Conservation (phyloP, 2,797 vertebrate species). For the Denticeps clupeoides region DNA sequence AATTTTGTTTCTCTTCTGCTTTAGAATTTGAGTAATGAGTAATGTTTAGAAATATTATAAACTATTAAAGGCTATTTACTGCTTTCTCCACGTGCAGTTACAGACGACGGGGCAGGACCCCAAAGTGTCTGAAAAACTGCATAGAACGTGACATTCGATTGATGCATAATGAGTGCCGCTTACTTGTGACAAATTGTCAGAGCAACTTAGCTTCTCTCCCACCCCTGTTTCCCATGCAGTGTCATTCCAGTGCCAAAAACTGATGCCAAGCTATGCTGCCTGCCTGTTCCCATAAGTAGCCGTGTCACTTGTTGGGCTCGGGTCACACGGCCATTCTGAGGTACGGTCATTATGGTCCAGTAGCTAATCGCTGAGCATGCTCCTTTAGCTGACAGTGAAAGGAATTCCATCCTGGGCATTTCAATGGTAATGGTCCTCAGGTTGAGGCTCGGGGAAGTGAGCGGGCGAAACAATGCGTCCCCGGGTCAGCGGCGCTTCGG, state of each 20-base stretch:
- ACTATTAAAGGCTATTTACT: too few species aligned
- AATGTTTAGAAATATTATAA: too few species aligned
- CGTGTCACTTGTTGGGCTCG: constrained; percentile 40
- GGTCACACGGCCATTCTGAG: constrained; percentile 46
- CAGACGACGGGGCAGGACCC: too few species aligned
- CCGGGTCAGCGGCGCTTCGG: constrained; percentile 47
- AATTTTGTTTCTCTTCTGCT: too few species aligned
- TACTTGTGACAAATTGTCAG: too few species aligned
- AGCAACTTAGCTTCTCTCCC: too few species aligned
- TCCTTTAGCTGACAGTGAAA: constrained; percentile 45
- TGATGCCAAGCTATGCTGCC: background rate
- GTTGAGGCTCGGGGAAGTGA: constrained; percentile 41
- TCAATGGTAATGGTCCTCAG: constrained; percentile 44
- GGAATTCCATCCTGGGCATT: constrained; percentile 58
- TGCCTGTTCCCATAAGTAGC: constrained; percentile 24
- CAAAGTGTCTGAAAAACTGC: too few species aligned
- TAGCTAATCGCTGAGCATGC: constrained; percentile 50
- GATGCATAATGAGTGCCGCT: too few species aligned
- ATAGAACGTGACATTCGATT: too few species aligned
- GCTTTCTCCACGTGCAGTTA: too few species aligned
- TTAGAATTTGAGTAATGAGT: too few species aligned
- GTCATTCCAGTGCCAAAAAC: background rate
- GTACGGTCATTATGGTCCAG: constrained; percentile 49
- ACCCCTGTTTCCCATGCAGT: too few species aligned
- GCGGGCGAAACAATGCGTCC: constrained; percentile 50